These are phyloP conservation scores for Pterocles gutturalis DNA, from an alignment of 2,113 vertebrate genomes.

Conservation along the genomic window DNA sequence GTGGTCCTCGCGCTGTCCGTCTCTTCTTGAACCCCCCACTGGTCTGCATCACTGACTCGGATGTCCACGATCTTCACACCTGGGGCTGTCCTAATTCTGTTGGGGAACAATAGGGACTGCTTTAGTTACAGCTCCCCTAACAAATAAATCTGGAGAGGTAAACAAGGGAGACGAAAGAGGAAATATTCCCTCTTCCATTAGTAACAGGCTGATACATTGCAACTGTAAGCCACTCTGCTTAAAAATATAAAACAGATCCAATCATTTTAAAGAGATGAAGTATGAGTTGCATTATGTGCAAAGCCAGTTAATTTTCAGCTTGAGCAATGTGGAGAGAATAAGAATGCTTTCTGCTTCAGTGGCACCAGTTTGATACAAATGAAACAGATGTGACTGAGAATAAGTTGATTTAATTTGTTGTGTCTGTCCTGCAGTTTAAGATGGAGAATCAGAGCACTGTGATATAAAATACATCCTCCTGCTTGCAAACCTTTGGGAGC, in stretches of 20 bases:
- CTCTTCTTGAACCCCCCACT: conserved; percentile 94
- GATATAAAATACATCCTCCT: neutral
- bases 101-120: neutral
- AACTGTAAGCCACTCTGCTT: neutral
- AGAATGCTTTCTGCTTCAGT: conserved; percentile 1
- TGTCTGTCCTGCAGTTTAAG: neutral
- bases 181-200: neutral
- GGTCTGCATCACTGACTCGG: conserved; percentile 84
- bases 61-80: conserved; percentile 88
- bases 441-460: neutral
- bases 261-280: neutral
- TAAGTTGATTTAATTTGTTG: neutral
- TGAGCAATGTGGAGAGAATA: neutral
- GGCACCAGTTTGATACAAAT: neutral
- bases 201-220: neutral
- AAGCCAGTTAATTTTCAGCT: neutral
- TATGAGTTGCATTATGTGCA: neutral
- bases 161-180: neutral
- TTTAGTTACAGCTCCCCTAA: neutral
- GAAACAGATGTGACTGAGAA: neutral
- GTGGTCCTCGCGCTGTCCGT: conserved; percentile 78
- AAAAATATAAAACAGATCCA: neutral
- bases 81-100: conserved; percentile 88
- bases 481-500: neutral
- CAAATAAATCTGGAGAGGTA: neutral